Evolutionary conservation across 2,113 vertebrate species (phyloP).

Genomic region (Leucopsar rothschildi): DNA sequence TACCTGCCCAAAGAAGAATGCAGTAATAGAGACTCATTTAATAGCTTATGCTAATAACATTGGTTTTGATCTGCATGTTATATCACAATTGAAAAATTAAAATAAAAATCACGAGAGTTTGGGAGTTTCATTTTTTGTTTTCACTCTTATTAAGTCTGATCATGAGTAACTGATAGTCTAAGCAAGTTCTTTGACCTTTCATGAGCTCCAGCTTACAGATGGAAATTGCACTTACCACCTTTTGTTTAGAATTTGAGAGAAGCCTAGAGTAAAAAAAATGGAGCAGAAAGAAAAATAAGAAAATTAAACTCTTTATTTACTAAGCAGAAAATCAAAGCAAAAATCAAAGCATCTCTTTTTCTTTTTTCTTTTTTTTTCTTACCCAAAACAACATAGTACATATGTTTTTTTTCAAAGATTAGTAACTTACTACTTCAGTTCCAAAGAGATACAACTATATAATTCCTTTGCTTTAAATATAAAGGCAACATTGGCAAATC

Average conservation of each 20-base stretch:
- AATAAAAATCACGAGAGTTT: neutral
- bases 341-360: neutral
- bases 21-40: neutral
- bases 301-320: neutral
- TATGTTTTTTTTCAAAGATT: neutral
- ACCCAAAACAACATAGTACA: neutral
- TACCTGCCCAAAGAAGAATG: neutral
- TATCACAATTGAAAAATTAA: neutral
- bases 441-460: neutral
- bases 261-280: neutral
- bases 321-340: neutral
- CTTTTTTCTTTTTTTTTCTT: neutral
- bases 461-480: neutral
- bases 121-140: rapidly evolving
- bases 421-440: neutral
- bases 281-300: neutral
- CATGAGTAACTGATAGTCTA: neutral
- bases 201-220: neutral
- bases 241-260: neutral
- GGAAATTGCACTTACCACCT: neutral
- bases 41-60: neutral
- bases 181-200: neutral
- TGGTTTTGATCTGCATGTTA: neutral
- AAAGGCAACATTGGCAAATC: neutral
- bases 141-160: neutral